These are phyloP conservation scores for Meteorus cinctellus DNA, from an alignment of 2,888 invertebrate species.

Conservation along the genomic window DNA sequence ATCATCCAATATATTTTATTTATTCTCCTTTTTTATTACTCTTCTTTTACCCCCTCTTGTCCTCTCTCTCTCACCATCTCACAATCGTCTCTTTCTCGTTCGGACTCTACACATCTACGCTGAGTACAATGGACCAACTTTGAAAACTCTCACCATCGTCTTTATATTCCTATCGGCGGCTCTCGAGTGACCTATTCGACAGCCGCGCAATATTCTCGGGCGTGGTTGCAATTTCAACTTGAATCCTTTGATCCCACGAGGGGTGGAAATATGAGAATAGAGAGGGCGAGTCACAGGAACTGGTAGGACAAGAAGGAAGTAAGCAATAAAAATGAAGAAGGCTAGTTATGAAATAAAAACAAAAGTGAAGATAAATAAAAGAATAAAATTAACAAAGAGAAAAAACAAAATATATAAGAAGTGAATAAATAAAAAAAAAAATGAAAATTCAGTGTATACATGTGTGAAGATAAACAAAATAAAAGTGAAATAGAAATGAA, in stretches of 20 bases:
- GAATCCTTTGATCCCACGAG: slow-evolving; percentile 44
- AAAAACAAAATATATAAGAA: not conserved
- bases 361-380: too few relatives aligned
- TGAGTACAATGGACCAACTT: slow-evolving; percentile 18
- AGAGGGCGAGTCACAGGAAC: not conserved
- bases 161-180: slow-evolving; percentile 37
- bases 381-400: too few relatives aligned
- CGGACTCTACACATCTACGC: slow-evolving; percentile 20
- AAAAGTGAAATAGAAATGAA: not conserved
- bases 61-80: too few relatives aligned
- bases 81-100: not conserved
- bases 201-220: slow-evolving; percentile 42
- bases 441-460: too few relatives aligned
- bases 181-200: slow-evolving; percentile 43
- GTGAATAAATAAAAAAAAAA: not conserved
- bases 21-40: too few relatives aligned
- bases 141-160: slow-evolving; percentile 20
- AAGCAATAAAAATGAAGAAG: slow-evolving; percentile 21
- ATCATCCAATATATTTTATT: too few relatives aligned
- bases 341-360: not conserved
- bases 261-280: slow-evolving; percentile 14
- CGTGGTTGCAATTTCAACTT: slow-evolving; percentile 45
- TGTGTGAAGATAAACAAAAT: too few relatives aligned
- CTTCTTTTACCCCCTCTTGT: too few relatives aligned
- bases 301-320: not conserved